Conservation (phyloP, 2,888 invertebrate species). For the Athrips mouffetella region DNA sequence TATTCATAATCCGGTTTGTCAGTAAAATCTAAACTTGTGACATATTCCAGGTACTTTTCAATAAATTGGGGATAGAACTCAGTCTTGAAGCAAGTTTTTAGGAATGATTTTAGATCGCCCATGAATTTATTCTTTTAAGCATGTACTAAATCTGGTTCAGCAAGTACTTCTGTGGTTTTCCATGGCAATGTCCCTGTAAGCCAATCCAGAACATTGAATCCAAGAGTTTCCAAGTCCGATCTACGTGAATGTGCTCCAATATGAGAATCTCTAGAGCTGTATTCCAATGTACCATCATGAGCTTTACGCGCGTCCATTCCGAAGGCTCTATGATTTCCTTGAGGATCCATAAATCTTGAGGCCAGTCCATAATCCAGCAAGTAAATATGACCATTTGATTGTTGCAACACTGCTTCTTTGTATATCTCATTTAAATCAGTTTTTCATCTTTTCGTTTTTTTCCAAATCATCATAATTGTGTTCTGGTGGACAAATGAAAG, state of each 20-base stretch:
- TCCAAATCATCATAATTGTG: slow-evolving; percentile 43
- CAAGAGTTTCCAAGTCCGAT: slow-evolving; percentile 96
- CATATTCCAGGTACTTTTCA: slow-evolving; percentile 84
- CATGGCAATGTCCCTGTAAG: slow-evolving; percentile 92
- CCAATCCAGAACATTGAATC: slow-evolving; percentile 97
- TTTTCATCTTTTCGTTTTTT: slow-evolving; percentile 25
- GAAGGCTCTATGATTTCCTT: slow-evolving; percentile 90
- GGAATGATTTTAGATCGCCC: slow-evolving; percentile 79
- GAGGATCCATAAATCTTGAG: slow-evolving; percentile 85
- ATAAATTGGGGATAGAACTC: slow-evolving; percentile 82
- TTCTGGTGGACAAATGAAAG: slow-evolving; percentile 46
- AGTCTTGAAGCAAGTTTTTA: slow-evolving; percentile 80
- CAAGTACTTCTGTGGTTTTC: slow-evolving; percentile 83
- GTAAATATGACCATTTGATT: slow-evolving; percentile 80
- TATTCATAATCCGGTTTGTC: slow-evolving; percentile 87
- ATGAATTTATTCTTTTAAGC: slow-evolving; percentile 82
- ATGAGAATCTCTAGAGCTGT: slow-evolving; percentile 98
- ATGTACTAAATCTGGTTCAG: slow-evolving; percentile 82
- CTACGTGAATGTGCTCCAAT: slow-evolving; percentile 91
- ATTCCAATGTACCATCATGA: slow-evolving; percentile 98
- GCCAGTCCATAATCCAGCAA: slow-evolving; percentile 97
- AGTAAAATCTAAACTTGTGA: slow-evolving; percentile 83
- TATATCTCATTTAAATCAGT: slow-evolving; percentile 43
- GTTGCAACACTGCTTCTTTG: slow-evolving; percentile 63
- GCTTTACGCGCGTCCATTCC: slow-evolving; percentile 92